Conservation (phyloP, 2,797 vertebrate genomes). For the Spinus pinus region DNA sequence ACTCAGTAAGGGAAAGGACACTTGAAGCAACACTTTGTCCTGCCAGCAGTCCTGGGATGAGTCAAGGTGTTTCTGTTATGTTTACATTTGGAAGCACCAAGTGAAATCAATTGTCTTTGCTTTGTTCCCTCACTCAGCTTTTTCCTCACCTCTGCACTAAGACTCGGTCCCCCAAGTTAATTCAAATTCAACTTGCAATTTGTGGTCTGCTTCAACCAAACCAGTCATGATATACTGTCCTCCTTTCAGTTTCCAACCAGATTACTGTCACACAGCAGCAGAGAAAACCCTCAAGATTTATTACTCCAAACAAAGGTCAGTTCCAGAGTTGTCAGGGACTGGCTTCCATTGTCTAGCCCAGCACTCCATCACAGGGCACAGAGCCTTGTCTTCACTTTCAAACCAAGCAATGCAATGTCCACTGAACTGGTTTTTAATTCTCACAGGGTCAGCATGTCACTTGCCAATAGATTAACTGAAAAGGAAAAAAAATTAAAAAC, state of each 20-base stretch:
- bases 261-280: neutral
- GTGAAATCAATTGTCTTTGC: neutral
- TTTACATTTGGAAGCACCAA: neutral
- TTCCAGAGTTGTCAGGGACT: neutral
- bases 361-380: neutral
- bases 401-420: neutral
- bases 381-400: neutral
- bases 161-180: neutral
- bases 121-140: neutral
- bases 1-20: neutral
- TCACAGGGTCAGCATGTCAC: neutral
- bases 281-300: neutral
- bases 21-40: neutral
- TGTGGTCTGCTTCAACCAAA: neutral
- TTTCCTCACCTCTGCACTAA: neutral
- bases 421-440: neutral
- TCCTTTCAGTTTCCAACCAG: neutral
- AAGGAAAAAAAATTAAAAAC: neutral
- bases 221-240: neutral
- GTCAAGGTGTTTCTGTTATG: neutral
- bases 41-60: neutral
- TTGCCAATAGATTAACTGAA: neutral
- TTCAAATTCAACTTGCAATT: neutral
- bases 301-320: slow-evolving; percentile 29
- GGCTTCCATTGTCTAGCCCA: neutral